Evolutionary conservation across 2,797 vertebrate genomes (phyloP), one percentile per base, ranked within the genome.

Genomic region (Characodon lateralis): DNA sequence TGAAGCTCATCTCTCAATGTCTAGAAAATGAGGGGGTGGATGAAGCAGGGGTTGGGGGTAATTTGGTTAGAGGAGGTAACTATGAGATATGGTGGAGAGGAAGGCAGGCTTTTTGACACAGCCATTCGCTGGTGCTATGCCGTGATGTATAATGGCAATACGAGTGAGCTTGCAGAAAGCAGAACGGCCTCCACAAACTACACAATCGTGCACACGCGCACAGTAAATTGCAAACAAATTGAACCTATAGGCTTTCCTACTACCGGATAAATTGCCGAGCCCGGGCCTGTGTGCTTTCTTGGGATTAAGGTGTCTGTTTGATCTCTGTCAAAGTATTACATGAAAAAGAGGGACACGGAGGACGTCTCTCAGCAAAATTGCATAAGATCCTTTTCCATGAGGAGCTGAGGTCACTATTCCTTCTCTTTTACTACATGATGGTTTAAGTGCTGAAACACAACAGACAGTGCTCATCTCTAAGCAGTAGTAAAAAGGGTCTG

Each of bases 21-120:
- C 87, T 90, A 74, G 71, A 82, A 82, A 78, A 88, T 74, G 72
- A 88, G 87, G 78, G 82, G 83, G 83, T 6, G 81, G 88, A 74
- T 22, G 79, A 78, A 83, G 82, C 59, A 85, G 88, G 90, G 87
- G 88, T 59, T 85, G 88, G 90, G 87, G 84, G 89, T 95, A 96
- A 96, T 96, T 94, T 91, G 91, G 93, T 96, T 96, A 95, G 91
- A 83, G 89, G 92, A 94, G 94, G 95, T 96, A 95, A 96, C 94
- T 93, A 94, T 95, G 94, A 96, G 94, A 94, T 94, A 96, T 96
- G 92, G 90, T 7, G 50, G 81, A 74, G 93, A 78, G 86, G 84
- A 83, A 92, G 87, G 82, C 91, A 91, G 92, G 86, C 90, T 91
- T 93, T 95, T 92, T 95, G 94, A 95, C 94, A 94, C 91, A 90